Percentiles rank a stretch among this genome's conserved stretches.
Conservation (phyloP, 2,888 invertebrate genomes). For the Eupithecia tripunctaria region DNA sequence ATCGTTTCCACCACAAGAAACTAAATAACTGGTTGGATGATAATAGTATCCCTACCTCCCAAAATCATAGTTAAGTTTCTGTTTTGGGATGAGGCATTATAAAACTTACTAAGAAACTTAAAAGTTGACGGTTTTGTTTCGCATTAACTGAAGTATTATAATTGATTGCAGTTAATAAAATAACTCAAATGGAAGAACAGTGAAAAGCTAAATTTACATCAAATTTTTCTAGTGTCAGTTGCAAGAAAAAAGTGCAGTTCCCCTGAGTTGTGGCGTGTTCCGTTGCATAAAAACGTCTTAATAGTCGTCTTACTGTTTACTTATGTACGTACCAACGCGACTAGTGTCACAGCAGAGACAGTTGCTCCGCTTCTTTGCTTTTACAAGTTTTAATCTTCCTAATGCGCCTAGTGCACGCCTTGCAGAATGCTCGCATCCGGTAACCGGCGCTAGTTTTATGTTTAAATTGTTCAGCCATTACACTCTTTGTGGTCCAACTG, state of each 20-base stretch:
- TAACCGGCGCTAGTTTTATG: slow-evolving; percentile 54
- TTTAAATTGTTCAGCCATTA: slow-evolving; percentile 42
- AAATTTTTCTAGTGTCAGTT: not conserved
- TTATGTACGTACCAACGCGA: slow-evolving; percentile 48
- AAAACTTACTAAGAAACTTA: not conserved
- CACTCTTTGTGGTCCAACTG: slow-evolving; percentile 35
- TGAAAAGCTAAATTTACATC: not conserved
- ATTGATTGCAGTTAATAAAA: not conserved
- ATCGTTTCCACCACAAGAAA: not conserved
- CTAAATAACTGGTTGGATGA: not conserved
- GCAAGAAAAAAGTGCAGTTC: not conserved
- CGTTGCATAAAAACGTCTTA: slow-evolving; percentile 21
- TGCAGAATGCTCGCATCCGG: slow-evolving; percentile 63
- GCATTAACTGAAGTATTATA: too few relatives aligned
- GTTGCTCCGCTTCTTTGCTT: slow-evolving; percentile 70
- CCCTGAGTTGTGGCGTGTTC: slow-evolving; percentile 10
- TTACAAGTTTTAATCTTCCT: slow-evolving; percentile 81
- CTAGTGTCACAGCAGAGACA: slow-evolving; percentile 54
- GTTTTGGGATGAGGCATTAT: not conserved
- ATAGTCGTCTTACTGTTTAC: slow-evolving; percentile 40
- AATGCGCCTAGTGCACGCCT: slow-evolving; percentile 74
- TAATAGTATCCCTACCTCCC: not conserved
- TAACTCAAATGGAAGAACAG: not conserved
- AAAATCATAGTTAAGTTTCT: not conserved
- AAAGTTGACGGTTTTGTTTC: too few relatives aligned